Percentiles rank a stretch among this genome's conserved stretches.
These are phyloP conservation scores for Microchirus variegatus DNA, from an alignment of 2,797 vertebrate species.

Conservation along the genomic window DNA sequence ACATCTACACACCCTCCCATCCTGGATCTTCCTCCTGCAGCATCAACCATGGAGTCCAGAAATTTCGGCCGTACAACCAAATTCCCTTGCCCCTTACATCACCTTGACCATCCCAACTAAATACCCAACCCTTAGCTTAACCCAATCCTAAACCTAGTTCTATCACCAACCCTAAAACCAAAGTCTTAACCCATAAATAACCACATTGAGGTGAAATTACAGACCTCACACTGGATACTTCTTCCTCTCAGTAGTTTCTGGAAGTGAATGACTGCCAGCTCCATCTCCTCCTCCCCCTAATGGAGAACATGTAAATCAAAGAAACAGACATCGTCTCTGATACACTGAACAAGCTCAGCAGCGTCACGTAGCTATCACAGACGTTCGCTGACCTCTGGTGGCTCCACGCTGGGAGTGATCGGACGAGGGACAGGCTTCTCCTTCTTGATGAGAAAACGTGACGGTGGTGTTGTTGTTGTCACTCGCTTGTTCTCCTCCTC, in stretches of 20 bases:
- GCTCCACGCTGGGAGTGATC: slow-evolving; percentile 81
- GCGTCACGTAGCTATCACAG: neutral
- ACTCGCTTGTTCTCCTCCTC: slow-evolving; percentile 71
- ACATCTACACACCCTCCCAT: no score
- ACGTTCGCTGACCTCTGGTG: slow-evolving; percentile 78
- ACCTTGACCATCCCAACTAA: no score
- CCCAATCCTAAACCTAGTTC: no score
- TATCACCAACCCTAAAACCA: no score
- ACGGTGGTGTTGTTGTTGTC: slow-evolving; percentile 51
- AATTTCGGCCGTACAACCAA: no score
- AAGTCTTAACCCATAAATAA: no score
- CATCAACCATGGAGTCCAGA: no score
- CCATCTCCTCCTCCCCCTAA: slow-evolving; percentile 89
- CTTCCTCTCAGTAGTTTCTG: slow-evolving; percentile 92
- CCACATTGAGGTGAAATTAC: no score
- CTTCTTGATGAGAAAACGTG: slow-evolving; percentile 77
- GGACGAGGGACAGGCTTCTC: slow-evolving; percentile 80
- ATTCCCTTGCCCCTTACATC: no score
- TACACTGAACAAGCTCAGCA: neutral
- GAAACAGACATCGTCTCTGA: neutral
- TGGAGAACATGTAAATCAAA: slow-evolving; percentile 1
- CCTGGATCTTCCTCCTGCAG: no score
- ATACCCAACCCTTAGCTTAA: no score
- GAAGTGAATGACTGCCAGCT: slow-evolving; percentile 87
- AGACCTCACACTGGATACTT: slow-evolving; percentile 87